Percentiles rank a stretch among this genome's conserved stretches.
These are phyloP conservation scores for Drosophila grimshawi DNA, from an alignment of 1,140 invertebrate species.

Conservation along the genomic window DNA sequence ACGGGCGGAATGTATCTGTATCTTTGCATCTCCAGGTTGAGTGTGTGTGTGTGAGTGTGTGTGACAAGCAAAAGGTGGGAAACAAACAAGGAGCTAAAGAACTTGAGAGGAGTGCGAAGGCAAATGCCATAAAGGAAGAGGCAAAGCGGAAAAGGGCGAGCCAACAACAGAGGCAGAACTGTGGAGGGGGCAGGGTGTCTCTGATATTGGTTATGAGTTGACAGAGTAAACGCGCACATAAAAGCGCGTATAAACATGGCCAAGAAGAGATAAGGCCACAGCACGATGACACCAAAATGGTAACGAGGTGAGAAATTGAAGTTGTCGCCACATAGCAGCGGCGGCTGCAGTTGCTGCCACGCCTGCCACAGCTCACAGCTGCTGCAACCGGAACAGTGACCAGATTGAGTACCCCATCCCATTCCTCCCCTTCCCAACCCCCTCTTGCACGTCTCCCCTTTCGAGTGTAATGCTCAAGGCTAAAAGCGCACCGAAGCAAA, in stretches of 20 bases:
- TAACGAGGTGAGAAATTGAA: constrained; percentile 56
- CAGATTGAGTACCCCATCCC: background rate
- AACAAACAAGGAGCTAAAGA: constrained; percentile 55
- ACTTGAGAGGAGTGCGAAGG: constrained; percentile 3
- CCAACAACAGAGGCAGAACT: background rate
- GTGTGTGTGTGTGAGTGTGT: constrained; percentile 18
- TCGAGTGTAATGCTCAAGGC: constrained; percentile 30
- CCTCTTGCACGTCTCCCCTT: background rate
- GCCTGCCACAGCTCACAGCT: constrained; percentile 1
- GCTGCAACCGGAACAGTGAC: constrained; percentile 21
- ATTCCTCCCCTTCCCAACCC: background rate
- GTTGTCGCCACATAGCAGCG: constrained; percentile 4
- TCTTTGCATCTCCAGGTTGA: constrained; percentile 30
- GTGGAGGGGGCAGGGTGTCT: background rate
- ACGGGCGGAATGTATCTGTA: constrained; percentile 44
- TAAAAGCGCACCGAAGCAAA: constrained; percentile 44
- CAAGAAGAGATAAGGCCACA: constrained; percentile 39
- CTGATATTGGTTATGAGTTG: constrained; percentile 42
- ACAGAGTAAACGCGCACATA: constrained; percentile 47
- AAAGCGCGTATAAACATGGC: constrained; percentile 47
- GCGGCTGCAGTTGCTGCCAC: constrained; percentile 10
- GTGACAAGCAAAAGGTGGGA: constrained; percentile 49
- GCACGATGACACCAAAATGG: constrained; percentile 16
- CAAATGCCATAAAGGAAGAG: constrained; percentile 23
- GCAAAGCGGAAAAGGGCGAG: constrained; percentile 42